Evolutionary conservation across 2,888 invertebrate genomes (phyloP), one percentile per base, ranked within the genome.

Genomic region (Rosalia funebris): DNA sequence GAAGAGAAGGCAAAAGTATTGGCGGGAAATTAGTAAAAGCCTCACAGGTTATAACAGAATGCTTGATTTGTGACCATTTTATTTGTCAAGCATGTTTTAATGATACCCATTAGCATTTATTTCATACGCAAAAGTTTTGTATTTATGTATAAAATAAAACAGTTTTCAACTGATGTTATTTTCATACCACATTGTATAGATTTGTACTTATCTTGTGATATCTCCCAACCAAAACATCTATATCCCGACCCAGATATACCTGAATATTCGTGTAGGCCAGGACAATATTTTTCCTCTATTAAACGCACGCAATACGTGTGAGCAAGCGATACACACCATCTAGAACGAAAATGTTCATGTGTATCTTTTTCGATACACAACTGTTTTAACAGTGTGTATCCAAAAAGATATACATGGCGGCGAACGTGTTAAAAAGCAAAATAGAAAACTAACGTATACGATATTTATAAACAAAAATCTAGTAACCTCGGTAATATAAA

Each of bases 361-460:
- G 34, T 34, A 34, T 34, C 34, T 34, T 34, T 34, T 34, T 34
- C 9, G 34, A 34, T 34, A 34, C 34, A 34, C 25, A 25, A 9
- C 2, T n/a, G 34, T 9, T 34, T 34, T 34, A 34, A 34, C 34
- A 11, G 10, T 34, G 9, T 34, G 34, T 34, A 34, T 34, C 11
- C 34, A 34, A 34, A 34, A 34, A 34, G 34, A 34, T 34, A 11
- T n/a, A 34, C 34, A 34, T 34, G 34, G 34, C 34, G 34, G 10
- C 11, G 34, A 34, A 34, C 34, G n/a, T 34, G 34, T 34, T 34
- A 34, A 34, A 2, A 25, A 25, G 4, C 9, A 9, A 25, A 25
- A 25, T n/a, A n/a, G n/a, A n/a, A n/a, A n/a, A n/a, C n/a, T n/a
- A n/a, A n/a, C n/a, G n/a, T n/a, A n/a, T n/a, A n/a, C n/a, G n/a